These are phyloP conservation scores for Umimayanthus chanpuru DNA, from an alignment of 92 coral and sea anemone genomes.

Conservation along the genomic window DNA sequence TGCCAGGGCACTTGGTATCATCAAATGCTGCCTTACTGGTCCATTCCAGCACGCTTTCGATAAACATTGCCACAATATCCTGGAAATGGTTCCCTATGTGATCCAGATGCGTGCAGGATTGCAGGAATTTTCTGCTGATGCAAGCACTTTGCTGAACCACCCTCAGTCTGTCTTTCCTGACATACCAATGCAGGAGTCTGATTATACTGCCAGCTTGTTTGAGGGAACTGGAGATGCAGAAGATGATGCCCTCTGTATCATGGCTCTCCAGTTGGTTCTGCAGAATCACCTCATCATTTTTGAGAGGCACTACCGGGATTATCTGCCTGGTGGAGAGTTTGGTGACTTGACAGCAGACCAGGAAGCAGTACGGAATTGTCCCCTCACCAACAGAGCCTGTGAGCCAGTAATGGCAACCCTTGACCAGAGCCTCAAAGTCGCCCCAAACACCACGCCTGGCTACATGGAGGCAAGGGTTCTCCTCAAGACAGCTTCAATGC, in stretches of 20 bases:
- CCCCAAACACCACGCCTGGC: conserved; percentile 13
- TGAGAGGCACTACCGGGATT: conserved; percentile 1
- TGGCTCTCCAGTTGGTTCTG: conserved; percentile 30
- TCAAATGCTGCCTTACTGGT: not conserved
- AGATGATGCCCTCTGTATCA: conserved; percentile 15
- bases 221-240: conserved; percentile 31
- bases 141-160: not conserved
- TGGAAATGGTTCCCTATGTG: conserved; percentile 8
- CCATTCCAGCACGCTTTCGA: not conserved
- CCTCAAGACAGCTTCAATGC: conserved; percentile 2
- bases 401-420: conserved; percentile 8
- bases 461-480: conserved; percentile 18
- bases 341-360: not conserved
- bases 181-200: conserved; percentile 16
- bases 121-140: conserved; percentile 5
- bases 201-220: conserved; percentile 18
- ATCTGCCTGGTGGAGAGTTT: conserved; percentile 9
- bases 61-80: not conserved
- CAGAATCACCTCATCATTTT: conserved; percentile 21
- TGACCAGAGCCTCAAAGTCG: conserved; percentile 13
- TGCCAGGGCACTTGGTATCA: conserved; percentile 24
- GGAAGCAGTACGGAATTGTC: conserved; percentile 19
- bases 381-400: conserved; percentile 23
- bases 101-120: conserved; percentile 7
- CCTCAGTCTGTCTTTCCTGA: conserved; percentile 14